Conservation (phyloP, 2,113 vertebrate genomes). For the Suncus etruscus region DNA sequence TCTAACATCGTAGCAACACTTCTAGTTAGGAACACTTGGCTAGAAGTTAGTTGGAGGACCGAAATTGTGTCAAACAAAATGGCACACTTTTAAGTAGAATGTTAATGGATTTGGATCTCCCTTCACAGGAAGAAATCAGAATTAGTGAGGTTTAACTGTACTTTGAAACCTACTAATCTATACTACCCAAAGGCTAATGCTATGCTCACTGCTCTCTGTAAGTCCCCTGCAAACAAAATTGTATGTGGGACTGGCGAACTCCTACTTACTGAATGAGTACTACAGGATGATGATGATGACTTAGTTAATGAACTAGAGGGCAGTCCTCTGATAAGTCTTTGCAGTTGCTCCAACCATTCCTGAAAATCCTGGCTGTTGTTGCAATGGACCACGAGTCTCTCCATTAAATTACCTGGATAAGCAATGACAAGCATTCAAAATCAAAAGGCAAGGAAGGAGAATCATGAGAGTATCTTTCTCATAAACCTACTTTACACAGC, state of each 20-base stretch:
- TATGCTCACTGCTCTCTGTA: slow-evolving; percentile 46
- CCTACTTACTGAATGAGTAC: slow-evolving; percentile 85
- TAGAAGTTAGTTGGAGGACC: slow-evolving; percentile 38
- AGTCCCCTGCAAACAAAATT: slow-evolving; percentile 51
- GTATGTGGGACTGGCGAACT: not conserved
- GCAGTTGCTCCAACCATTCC: slow-evolving; percentile 96
- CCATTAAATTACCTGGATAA: slow-evolving; percentile 89
- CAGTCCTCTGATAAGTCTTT: slow-evolving; percentile 92
- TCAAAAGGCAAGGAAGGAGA: slow-evolving; percentile 15
- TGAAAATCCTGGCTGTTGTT: slow-evolving; percentile 92
- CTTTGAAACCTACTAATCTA: slow-evolving; percentile 49
- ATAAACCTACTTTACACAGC: not conserved
- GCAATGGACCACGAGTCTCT: slow-evolving; percentile 94
- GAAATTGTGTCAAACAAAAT: slow-evolving; percentile 37
- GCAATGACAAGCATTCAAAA: slow-evolving; percentile 51
- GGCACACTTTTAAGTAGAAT: slow-evolving; percentile 21
- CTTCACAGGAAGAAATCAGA: slow-evolving; percentile 44
- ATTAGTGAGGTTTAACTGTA: slow-evolving; percentile 76
- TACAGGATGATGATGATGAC: slow-evolving; percentile 87
- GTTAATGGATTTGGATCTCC: slow-evolving; percentile 10
- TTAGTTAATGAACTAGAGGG: slow-evolving; percentile 90
- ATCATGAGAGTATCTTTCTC: not conserved
- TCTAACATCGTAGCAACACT: slow-evolving; percentile 46
- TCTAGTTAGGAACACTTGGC: slow-evolving; percentile 54
- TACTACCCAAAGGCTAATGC: not conserved